Base-by-base conservation (phyloP, 2,113 vertebrate genomes). In the Rhombomys opimus region DNA sequence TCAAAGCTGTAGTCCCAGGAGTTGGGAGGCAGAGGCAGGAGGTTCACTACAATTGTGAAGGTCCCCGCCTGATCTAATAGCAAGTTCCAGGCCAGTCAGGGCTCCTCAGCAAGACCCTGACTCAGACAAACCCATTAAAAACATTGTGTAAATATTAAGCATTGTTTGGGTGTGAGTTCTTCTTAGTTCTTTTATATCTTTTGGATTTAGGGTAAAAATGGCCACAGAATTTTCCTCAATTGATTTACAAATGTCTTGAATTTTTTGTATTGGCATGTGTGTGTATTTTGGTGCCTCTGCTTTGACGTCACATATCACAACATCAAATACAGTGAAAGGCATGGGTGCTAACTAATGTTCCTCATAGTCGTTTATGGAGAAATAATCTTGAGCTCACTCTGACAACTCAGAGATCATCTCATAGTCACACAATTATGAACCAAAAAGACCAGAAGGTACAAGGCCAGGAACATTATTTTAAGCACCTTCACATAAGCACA, bases 361-460 rank as follows among this genome's bases (percentile, higher is more conserved):
- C 87, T 78, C 87, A 25, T 78, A 70, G 52, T 90, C 63, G 65
- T 95, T 93, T 89, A 90, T 78, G 76, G 80, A 76, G 50, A 88
- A 85, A 85, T 90, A 81, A 82, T 54, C 80, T 96, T 96, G 81
- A 93, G 72, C 25, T 95, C 72, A 38, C 76, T 93, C 59, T 92
- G 23, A 46, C 59, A 90, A 78, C 88, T 72, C 32, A 78, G 85
- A 78, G 75, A 52, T 30, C 20, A n/a, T 23, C 30, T 30, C n/a
- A 65, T 57, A 81, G 20, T 46, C 61, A 41, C 2, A 12, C 13
- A n/a, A 63, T 50, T 76, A 67, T 68, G 22, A 67, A 57, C 22
- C 20, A 38, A 46, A 84, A 89, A 7, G 38, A 52, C 63, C 35
- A 92, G 27, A 85, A 91, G 5, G 46, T 0, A 85, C 52, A 84